Evolutionary conservation across 2,797 vertebrate genomes (phyloP).

Genomic region (Pantherophis vulpinus): DNA sequence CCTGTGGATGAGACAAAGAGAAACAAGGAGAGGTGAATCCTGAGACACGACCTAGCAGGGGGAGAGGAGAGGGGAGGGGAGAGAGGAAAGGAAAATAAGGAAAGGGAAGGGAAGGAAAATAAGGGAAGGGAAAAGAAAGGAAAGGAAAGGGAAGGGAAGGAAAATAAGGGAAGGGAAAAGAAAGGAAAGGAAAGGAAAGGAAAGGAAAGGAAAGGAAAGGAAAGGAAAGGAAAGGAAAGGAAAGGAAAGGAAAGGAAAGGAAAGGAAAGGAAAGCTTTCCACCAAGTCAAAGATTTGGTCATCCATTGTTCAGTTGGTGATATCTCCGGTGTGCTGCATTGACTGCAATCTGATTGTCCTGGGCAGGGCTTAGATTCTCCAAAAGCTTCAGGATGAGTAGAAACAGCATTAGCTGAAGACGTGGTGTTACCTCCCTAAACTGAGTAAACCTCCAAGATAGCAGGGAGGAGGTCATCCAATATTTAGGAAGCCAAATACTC

Average conservation of each 20-base stretch:
- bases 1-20: constrained; percentile 68
- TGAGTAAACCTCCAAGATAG: not conserved
- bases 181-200: not conserved
- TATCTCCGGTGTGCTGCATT: not conserved
- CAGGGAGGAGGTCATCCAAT: not conserved
- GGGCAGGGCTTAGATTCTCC: not conserved
- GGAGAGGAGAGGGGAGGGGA: not conserved
- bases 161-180: too few relatives aligned
- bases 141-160: too few relatives aligned
- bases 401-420: not conserved
- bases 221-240: not conserved
- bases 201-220: not conserved
- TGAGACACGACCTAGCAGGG: not conserved
- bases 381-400: not conserved
- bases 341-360: not conserved
- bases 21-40: not conserved
- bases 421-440: not conserved
- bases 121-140: too few relatives aligned
- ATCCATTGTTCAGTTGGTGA: not conserved
- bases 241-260: not conserved
- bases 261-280: not conserved
- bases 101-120: not conserved
- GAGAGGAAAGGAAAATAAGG: not conserved
- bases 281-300: not conserved
- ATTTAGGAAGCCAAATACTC: not conserved